phyloP scores from a whole-genome alignment of 1,140 invertebrate species.

The Eurosta solidaginis region DNA sequence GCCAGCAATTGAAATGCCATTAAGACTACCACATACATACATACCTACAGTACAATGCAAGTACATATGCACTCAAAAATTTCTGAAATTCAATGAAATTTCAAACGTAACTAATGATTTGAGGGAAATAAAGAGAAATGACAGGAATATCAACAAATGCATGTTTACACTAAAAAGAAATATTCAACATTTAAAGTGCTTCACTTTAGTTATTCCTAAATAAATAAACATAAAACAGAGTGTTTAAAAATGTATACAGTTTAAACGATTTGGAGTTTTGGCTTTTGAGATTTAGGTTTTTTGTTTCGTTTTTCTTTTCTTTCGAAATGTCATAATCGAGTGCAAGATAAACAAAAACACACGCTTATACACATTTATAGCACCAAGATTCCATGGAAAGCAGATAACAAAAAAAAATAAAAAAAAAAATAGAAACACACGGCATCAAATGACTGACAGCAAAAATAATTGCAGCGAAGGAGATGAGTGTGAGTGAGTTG shows the following conservation, averaged over 20 bases:
- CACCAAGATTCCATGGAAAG: background rate
- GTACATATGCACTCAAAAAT: background rate
- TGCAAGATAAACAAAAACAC: slow-evolving; percentile 18
- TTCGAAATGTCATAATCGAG: slow-evolving; percentile 20
- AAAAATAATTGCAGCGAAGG: slow-evolving; percentile 12
- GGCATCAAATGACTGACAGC: slow-evolving; percentile 14
- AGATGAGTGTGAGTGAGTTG: slow-evolving; percentile 6
- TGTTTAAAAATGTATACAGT: slow-evolving; percentile 2
- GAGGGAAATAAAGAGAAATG: background rate
- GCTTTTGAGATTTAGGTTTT: background rate
- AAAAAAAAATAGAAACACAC: too few species aligned
- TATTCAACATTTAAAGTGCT: slow-evolving; percentile 15
- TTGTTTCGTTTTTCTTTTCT: background rate
- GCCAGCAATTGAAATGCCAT: background rate
- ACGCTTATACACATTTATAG: background rate
- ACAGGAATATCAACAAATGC: background rate
- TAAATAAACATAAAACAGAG: background rate
- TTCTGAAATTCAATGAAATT: background rate
- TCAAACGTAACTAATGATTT: background rate
- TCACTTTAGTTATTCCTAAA: background rate
- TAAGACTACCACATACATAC: background rate
- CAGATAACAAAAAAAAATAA: background rate
- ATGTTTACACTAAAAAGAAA: slow-evolving; percentile 14
- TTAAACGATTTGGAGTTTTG: background rate
- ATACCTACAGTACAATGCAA: background rate